phyloP scores from a whole-genome alignment of 2,113 vertebrate species.

The Geococcyx californianus region DNA sequence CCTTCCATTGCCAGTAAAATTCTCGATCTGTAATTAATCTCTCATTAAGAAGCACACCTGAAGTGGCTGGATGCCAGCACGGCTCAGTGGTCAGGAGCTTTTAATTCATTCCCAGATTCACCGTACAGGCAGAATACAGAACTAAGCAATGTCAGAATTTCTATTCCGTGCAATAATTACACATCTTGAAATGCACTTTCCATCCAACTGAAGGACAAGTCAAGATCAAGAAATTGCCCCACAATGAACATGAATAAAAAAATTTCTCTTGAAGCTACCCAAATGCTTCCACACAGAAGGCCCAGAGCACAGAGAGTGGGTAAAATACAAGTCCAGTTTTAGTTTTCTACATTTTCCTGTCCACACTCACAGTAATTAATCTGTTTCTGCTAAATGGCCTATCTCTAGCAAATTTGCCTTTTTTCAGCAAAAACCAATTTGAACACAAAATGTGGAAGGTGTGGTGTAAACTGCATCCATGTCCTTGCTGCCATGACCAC shows the following conservation, averaged over 20 bases:
- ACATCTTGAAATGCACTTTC: background rate
- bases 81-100: background rate
- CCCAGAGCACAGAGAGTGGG: background rate
- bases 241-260: background rate
- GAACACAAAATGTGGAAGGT: background rate
- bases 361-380: background rate
- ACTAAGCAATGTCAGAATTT: background rate
- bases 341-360: background rate
- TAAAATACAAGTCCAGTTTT: background rate
- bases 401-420: background rate
- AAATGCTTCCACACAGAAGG: background rate
- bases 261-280: background rate
- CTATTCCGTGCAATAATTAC: background rate
- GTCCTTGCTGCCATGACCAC: background rate
- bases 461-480: accelerated
- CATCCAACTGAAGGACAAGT: background rate
- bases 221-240: background rate
- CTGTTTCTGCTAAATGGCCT: background rate
- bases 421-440: background rate
- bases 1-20: background rate
- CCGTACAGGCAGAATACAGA: background rate
- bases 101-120: background rate
- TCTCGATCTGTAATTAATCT: background rate
- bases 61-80: background rate
- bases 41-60: background rate